phyloP scores from a whole-genome alignment of 1,140 invertebrate genomes.

The Eufriesea mexicana region DNA sequence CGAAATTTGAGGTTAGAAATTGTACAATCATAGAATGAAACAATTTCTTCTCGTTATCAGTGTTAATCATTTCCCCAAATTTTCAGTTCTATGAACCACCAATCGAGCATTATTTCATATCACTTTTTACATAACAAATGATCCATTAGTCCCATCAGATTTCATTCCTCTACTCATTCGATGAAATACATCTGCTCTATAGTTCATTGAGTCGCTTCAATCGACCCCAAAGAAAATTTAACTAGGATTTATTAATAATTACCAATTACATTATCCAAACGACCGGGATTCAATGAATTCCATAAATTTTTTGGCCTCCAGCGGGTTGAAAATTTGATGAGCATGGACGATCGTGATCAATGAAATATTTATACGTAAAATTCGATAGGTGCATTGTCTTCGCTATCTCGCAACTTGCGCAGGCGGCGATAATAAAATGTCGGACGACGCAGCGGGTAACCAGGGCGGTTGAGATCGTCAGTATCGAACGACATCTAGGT shows the following conservation, averaged over 20 bases:
- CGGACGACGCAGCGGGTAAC: conserved; percentile 21
- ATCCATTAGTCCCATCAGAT: too few relatives aligned
- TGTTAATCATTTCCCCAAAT: too few relatives aligned
- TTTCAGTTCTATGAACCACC: too few relatives aligned
- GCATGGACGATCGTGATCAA: neutral
- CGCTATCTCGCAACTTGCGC: conserved; percentile 1
- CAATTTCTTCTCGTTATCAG: too few relatives aligned
- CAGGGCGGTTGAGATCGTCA: neutral
- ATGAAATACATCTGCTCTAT: neutral
- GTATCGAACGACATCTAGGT: conserved; percentile 71
- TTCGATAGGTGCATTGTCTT: neutral
- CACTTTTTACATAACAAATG: too few relatives aligned
- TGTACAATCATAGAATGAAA: too few relatives aligned
- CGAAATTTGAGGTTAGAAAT: neutral
- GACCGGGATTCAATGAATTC: neutral
- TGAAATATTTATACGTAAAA: conserved; percentile 10
- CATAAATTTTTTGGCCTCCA: too few relatives aligned
- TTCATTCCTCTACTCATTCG: too few relatives aligned
- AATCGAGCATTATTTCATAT: too few relatives aligned
- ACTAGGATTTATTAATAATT: neutral
- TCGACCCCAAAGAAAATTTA: neutral
- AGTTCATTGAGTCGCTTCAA: too few relatives aligned
- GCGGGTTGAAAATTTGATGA: neutral
- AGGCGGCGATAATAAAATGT: conserved; percentile 66
- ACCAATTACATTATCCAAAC: neutral